Evolutionary conservation across 2,113 vertebrate species (phyloP).

Genomic region (Oreotrochilus melanogaster): DNA sequence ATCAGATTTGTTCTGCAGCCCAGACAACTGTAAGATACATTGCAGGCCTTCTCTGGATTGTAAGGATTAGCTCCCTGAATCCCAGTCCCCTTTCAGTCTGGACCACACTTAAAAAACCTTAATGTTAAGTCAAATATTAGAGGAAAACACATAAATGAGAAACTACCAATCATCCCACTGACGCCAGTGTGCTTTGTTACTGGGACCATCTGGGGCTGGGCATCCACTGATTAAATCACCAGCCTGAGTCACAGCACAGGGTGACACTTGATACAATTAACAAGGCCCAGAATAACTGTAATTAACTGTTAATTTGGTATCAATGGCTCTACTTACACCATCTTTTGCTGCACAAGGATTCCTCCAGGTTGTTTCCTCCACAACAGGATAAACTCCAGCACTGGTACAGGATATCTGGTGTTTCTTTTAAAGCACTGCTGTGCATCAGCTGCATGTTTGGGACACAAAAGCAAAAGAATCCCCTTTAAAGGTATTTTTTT

Average conservation of each 20-base stretch:
- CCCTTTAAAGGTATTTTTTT: neutral
- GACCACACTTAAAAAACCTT: neutral
- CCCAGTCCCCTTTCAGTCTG: neutral
- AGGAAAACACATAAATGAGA: neutral
- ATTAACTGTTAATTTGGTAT: slow-evolving; percentile 9
- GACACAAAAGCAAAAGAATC: neutral
- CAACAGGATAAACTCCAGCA: slow-evolving; percentile 38
- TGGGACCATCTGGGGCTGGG: neutral
- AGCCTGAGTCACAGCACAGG: neutral
- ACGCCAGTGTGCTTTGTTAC: neutral
- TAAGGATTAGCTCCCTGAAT: neutral
- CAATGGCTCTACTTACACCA: neutral
- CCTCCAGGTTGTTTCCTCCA: slow-evolving; percentile 19
- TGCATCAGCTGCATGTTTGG: slow-evolving; percentile 29
- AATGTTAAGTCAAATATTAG: neutral
- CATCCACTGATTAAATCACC: neutral
- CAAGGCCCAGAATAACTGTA: neutral
- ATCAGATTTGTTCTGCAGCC: neutral
- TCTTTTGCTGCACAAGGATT: neutral
- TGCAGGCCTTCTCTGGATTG: neutral
- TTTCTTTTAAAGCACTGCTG: slow-evolving; percentile 16
- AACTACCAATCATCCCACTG: neutral
- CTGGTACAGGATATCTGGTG: slow-evolving; percentile 62
- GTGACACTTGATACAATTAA: neutral
- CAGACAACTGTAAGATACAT: neutral